phyloP scores from a whole-genome alignment of 2,888 invertebrate species.

The Ichneumoninae sp. region DNA sequence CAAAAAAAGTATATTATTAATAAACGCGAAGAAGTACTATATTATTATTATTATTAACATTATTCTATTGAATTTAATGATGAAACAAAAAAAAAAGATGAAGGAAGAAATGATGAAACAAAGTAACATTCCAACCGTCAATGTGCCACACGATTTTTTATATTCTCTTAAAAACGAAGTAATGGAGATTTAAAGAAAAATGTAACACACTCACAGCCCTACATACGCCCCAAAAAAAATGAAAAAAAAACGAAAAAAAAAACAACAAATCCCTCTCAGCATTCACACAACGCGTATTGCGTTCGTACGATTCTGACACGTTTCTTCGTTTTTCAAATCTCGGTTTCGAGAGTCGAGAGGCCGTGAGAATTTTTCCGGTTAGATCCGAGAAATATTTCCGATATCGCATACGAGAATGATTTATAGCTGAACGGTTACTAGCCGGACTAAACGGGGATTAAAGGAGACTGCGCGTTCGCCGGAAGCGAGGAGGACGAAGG shows the following conservation, averaged over 20 bases:
- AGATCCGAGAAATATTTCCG: conserved; percentile 47
- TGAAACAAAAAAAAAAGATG: conserved; percentile 72
- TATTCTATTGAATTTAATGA: conserved; percentile 79
- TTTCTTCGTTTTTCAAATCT: conserved; percentile 39
- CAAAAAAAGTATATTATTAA: conserved; percentile 75
- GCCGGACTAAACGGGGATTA: conserved; percentile 45
- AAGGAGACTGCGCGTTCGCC: conserved; percentile 36
- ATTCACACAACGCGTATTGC: conserved; percentile 29
- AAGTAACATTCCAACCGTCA: conserved; percentile 88
- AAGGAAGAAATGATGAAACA: conserved; percentile 74
- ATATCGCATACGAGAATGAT: conserved; percentile 30
- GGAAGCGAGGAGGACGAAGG: conserved; percentile 13
- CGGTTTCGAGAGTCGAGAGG: conserved; percentile 47
- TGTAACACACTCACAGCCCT: conserved; percentile 48
- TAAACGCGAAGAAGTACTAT: conserved; percentile 80
- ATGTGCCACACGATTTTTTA: conserved; percentile 88
- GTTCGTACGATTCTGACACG: conserved; percentile 21
- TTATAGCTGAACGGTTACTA: conserved; percentile 39
- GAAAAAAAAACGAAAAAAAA: neutral
- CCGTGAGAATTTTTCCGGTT: conserved; percentile 50
- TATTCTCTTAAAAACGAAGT: conserved; percentile 76
- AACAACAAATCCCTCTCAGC: neutral
- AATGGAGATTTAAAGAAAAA: conserved; percentile 63
- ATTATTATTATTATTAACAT: conserved; percentile 77
- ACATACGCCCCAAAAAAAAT: neutral